A percentile compares a stretch with the other conserved stretches of the same genome.
These are phyloP conservation scores for Imbricaverruca yamaguchii DNA, from an alignment of 2,888 invertebrate genomes.

Conservation along the genomic window DNA sequence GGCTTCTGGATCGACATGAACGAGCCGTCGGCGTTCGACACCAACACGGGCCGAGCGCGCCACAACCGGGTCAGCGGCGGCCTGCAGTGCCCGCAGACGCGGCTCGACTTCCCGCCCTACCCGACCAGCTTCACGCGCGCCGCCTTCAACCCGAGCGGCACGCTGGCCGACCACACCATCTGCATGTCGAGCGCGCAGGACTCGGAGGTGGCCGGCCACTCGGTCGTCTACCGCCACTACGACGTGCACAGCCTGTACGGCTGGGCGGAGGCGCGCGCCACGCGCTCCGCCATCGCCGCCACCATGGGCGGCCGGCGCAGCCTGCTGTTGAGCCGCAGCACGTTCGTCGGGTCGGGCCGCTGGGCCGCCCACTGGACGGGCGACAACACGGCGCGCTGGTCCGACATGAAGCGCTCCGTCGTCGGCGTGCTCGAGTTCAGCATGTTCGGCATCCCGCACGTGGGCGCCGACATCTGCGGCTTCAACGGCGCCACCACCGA, in stretches of 20 bases:
- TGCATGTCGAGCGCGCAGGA: conserved; percentile 29
- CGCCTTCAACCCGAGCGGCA: background rate
- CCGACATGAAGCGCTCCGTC: conserved; percentile 27
- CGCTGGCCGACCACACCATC: conserved; percentile 30
- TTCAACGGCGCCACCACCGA: conserved; percentile 41
- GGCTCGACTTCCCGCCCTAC: conserved; percentile 61
- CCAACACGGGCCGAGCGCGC: conserved; percentile 20
- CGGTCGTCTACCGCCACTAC: conserved; percentile 34
- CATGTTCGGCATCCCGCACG: conserved; percentile 70
- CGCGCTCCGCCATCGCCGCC: conserved; percentile 27
- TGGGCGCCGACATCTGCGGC: conserved; percentile 57
- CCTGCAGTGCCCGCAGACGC: conserved; percentile 46
- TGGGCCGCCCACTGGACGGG: conserved; percentile 79
- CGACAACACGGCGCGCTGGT: conserved; percentile 44
- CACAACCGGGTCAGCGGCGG: conserved; percentile 1
- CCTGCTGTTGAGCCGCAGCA: conserved; percentile 32
- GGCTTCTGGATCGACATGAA: conserved; percentile 90
- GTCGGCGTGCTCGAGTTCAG: conserved; percentile 59
- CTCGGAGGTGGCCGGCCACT: conserved; percentile 34
- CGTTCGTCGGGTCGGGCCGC: conserved; percentile 38
- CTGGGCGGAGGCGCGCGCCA: conserved; percentile 35
- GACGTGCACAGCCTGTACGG: conserved; percentile 39
- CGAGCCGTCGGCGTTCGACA: conserved; percentile 69
- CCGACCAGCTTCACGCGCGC: conserved; percentile 25
- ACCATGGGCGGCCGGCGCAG: conserved; percentile 28